phyloP scores from a whole-genome alignment of 2,113 vertebrate species.

The Rhinogobius similis region DNA sequence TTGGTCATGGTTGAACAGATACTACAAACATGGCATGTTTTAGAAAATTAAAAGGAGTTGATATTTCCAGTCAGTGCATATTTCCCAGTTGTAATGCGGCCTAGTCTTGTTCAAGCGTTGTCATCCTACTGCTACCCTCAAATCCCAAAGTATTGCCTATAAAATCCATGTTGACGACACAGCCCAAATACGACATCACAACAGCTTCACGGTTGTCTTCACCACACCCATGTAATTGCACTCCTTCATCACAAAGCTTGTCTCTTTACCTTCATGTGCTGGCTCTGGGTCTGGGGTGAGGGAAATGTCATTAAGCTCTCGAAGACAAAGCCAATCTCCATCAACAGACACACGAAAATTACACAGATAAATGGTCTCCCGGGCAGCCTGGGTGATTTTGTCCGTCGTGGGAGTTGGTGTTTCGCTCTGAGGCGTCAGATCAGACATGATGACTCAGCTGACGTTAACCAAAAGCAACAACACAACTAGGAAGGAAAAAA shows the following conservation, averaged over 20 bases:
- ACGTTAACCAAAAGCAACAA: constrained; percentile 77
- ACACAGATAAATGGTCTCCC: constrained; percentile 99
- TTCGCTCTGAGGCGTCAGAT: constrained; percentile 96
- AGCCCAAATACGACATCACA: constrained; percentile 15
- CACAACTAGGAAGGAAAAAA: constrained; percentile 40
- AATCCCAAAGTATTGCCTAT: not conserved
- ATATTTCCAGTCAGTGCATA: constrained; percentile 3
- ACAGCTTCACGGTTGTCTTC: not conserved
- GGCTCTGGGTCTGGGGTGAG: constrained; percentile 98
- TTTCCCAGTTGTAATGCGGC: constrained; percentile 42
- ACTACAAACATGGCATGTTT: not conserved
- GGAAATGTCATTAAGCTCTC: constrained; percentile 99
- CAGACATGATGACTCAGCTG: constrained; percentile 99
- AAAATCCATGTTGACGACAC: constrained; percentile 37
- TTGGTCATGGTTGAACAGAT: too few species aligned
- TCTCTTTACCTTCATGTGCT: constrained; percentile 91
- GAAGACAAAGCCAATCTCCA: constrained; percentile 97
- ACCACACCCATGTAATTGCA: constrained; percentile 57
- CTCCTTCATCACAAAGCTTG: not conserved
- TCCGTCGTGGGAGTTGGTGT: constrained; percentile 98
- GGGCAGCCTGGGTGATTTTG: constrained; percentile 99
- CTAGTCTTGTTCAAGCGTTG: constrained; percentile 9
- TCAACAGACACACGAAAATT: constrained; percentile 99
- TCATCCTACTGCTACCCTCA: constrained; percentile 25
- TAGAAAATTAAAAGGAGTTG: not conserved